Percentiles rank a stretch among this genome's conserved stretches.
These are phyloP conservation scores for Conops quadrifasciatus DNA, from an alignment of 2,888 invertebrate species.

Conservation along the genomic window DNA sequence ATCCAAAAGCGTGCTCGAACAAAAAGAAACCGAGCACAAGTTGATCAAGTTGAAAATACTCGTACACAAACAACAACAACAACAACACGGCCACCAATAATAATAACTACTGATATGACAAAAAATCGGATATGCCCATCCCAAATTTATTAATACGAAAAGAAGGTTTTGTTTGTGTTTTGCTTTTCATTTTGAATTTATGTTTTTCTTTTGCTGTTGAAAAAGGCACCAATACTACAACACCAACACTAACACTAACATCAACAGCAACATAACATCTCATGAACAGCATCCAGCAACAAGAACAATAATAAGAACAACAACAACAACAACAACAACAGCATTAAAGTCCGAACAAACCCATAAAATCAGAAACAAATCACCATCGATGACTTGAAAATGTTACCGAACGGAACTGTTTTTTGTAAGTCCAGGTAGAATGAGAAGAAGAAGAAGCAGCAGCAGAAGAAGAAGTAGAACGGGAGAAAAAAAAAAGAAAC, in stretches of 20 bases:
- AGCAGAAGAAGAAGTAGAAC: not conserved
- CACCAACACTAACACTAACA: constrained; percentile 24
- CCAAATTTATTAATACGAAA: constrained; percentile 49
- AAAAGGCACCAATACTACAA: constrained; percentile 20
- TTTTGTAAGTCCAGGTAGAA: constrained; percentile 22
- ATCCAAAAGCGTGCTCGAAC: no score
- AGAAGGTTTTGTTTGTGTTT: constrained; percentile 34
- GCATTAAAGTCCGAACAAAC: constrained; percentile 25
- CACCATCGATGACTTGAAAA: constrained; percentile 42
- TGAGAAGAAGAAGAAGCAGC: not conserved
- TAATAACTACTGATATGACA: constrained; percentile 38
- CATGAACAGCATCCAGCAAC: not conserved
- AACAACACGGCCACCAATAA: not conserved
- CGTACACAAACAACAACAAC: constrained; percentile 15
- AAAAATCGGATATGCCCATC: constrained; percentile 61
- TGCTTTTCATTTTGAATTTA: constrained; percentile 14
- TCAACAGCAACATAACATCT: constrained; percentile 29
- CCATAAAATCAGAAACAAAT: constrained; percentile 41
- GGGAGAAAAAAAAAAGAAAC: not conserved
- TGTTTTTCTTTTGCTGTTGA: constrained; percentile 4
- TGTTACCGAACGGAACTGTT: constrained; percentile 38
- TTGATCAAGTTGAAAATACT: constrained; percentile 14
- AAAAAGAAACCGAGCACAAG: not conserved
- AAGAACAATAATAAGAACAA: constrained; percentile 28
- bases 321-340: constrained; percentile 31